Base-by-base conservation (phyloP, 2,888 invertebrate genomes). In the Leptopilina myrica region DNA sequence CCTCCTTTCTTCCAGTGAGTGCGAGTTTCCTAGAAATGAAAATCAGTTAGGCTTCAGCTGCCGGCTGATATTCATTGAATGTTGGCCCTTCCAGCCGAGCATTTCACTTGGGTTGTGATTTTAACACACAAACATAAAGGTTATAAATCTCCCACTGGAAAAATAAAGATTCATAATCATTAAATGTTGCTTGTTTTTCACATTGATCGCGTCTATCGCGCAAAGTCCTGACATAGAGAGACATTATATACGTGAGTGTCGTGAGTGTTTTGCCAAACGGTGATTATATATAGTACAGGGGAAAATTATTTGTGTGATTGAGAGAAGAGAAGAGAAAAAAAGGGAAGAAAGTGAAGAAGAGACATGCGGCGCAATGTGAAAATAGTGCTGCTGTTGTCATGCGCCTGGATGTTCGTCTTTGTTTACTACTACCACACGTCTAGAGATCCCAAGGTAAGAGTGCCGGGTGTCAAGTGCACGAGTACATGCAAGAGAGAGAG, bases 391-490 rank as follows among this genome's bases (percentile, higher is more conserved):
- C 91, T 94, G 83, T 93, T 94, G 88, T 94, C 94, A 85, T 93
- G 93, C 90, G 93, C 93, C 85, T 94, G 94, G 94, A 94, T 94
- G 93, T 94, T 94, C 91, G 94, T 93, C 86, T 93, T 94, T 89
- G 92, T 94, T 91, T 94, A 94, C 92, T 94, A 94, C 89, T 92
- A 94, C 82, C 94, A 94, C 90, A 92, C 93, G 79, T 93, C 93
- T 82, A 92, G 92, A 85, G 93, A 93, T 85, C 92, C 91, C 81
- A 94, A 94, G 93, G 94, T 94, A 91, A 88, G 91, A 79, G 73
- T 73, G 73, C 73, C 73, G 56, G 73, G 73, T 73, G 73, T 53
- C 26, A 66, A 66, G 66, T 66, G 46, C 53, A 56, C 33, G 14
- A 12, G 8, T 26, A 73, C 26, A 33, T 33, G 53, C 53, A 53